These are phyloP conservation scores for Ditylenchus dipsaci DNA, from an alignment of 1,140 invertebrate species.

Conservation along the genomic window DNA sequence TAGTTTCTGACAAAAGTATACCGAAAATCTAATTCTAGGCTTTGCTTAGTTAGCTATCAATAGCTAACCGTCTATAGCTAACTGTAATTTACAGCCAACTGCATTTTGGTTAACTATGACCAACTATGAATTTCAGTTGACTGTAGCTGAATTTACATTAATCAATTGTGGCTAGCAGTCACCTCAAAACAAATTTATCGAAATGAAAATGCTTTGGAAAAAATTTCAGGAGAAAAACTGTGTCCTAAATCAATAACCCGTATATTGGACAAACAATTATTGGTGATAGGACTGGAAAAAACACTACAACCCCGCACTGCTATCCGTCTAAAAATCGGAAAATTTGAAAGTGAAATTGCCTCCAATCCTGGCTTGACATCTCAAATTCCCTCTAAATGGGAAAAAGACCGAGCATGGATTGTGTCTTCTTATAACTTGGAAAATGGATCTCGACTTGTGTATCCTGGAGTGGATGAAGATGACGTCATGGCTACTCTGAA, in stretches of 20 bases:
- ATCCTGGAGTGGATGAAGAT: background rate
- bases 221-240: background rate
- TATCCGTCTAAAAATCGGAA: slow-evolving; percentile 5
- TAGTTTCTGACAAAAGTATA: no score
- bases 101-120: no score
- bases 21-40: no score
- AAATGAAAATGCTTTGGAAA: background rate
- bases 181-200: no score
- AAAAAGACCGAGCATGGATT: slow-evolving; percentile 25
- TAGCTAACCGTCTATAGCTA: no score
- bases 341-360: slow-evolving; percentile 5
- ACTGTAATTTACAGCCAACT: no score
- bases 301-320: background rate
- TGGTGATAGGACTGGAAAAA: slow-evolving; percentile 8
- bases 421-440: background rate
- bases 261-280: background rate
- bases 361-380: slow-evolving; percentile 17
- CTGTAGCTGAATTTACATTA: no score
- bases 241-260: slow-evolving; percentile 17
- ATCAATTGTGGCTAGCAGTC: no score
- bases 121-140: no score
- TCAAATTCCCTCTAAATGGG: slow-evolving; percentile 22
- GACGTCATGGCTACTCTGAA: background rate
- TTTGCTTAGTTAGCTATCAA: no score
- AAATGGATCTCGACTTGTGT: background rate